These are phyloP conservation scores for Triplophysa yarkandensis DNA, from an alignment of 2,797 vertebrate species.

Conservation along the genomic window DNA sequence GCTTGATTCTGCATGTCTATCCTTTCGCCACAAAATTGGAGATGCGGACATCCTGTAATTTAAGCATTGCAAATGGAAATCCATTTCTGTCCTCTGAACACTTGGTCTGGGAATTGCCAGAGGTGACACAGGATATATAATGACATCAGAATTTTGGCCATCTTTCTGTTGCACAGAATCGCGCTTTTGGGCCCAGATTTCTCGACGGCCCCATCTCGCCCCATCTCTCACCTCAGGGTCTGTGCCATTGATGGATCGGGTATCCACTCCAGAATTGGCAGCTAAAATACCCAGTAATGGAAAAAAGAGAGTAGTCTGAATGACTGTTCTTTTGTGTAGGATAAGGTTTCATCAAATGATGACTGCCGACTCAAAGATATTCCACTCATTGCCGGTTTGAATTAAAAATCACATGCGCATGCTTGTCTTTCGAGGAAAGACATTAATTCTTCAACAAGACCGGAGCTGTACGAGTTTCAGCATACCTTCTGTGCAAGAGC, in stretches of 20 bases:
- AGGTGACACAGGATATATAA: conserved; percentile 41
- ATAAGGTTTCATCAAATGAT: conserved; percentile 36
- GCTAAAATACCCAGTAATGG: conserved; percentile 31
- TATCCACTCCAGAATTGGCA: conserved; percentile 27
- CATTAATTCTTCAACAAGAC: conserved; percentile 33
- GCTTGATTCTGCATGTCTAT: conserved; percentile 24
- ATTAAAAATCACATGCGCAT: conserved; percentile 23
- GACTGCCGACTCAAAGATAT: conserved; percentile 17
- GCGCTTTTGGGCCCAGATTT: conserved; percentile 20
- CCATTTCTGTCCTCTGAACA: conserved; percentile 39
- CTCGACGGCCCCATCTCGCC: conserved; percentile 7
- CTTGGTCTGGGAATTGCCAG: conserved; percentile 37
- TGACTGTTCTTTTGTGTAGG: conserved; percentile 14
- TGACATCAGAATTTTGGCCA: conserved; percentile 34
- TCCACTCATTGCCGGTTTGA: conserved; percentile 38
- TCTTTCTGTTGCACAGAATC: conserved; percentile 22
- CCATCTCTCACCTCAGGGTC: conserved; percentile 34
- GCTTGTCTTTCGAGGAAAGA: conserved; percentile 44
- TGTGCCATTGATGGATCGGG: conserved; percentile 42
- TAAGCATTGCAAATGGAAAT: conserved; percentile 38
- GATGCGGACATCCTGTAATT: conserved; percentile 38
- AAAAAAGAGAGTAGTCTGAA: conserved; percentile 31
- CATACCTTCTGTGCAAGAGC: not conserved
- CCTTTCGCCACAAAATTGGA: conserved; percentile 25
- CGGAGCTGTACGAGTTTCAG: conserved; percentile 31